Evolutionary conservation across 2,888 invertebrate genomes (phyloP).

Genomic region (Cyrtodaria siliqua): DNA sequence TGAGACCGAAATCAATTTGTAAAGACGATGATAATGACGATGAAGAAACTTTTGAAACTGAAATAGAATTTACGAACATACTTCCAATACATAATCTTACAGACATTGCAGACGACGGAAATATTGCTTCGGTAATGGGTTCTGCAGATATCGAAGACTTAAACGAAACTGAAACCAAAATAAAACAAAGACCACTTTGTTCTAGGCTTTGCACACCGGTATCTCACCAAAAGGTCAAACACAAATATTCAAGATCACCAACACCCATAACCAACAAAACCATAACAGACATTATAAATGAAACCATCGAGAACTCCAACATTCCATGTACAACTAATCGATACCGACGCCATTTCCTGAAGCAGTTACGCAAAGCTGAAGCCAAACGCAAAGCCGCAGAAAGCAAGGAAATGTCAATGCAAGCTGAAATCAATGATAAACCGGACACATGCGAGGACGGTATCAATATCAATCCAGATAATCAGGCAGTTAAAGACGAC

Average conservation of each 20-base stretch:
- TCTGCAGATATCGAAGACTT: background rate
- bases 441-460: background rate
- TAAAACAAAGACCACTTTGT: conserved; percentile 33
- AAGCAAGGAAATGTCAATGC: background rate
- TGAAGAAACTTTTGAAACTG: background rate
- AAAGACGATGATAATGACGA: background rate
- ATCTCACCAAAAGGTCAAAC: background rate
- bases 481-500: conserved; percentile 2
- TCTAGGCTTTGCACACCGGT: conserved; percentile 25
- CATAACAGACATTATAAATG: conserved; percentile 25
- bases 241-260: background rate
- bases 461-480: background rate
- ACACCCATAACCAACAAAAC: background rate
- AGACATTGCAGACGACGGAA: background rate
- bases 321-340: conserved; percentile 40
- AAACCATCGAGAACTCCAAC: conserved; percentile 1
- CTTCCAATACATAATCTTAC: background rate
- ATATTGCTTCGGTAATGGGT: background rate
- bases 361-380: conserved; percentile 30
- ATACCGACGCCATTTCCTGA: conserved; percentile 40
- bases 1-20: conserved; percentile 3
- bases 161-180: background rate
- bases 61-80: background rate
- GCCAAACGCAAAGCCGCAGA: conserved; percentile 3
- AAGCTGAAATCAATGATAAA: background rate